These are phyloP conservation scores for Zaprionus lachaisei DNA, from an alignment of 1,140 invertebrate genomes.

Conservation along the genomic window DNA sequence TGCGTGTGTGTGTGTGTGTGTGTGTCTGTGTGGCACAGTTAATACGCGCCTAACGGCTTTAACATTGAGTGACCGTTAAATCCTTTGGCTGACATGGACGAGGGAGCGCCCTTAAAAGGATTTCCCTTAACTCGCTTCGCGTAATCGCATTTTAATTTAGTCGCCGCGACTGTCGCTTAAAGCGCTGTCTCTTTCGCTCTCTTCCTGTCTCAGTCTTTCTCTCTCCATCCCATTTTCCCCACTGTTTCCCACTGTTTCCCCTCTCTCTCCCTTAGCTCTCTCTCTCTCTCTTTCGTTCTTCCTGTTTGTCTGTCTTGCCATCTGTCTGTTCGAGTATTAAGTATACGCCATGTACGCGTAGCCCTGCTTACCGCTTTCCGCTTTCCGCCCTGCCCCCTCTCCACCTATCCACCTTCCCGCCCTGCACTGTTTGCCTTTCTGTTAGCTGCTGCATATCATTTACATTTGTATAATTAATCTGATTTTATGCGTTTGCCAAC, in stretches of 20 bases:
- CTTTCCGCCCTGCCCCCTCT: too few relatives aligned
- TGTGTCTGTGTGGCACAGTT: background rate
- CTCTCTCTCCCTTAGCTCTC: background rate
- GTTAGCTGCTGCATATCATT: slow-evolving; percentile 27
- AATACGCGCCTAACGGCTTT: slow-evolving; percentile 6
- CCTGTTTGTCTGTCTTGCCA: slow-evolving; percentile 3
- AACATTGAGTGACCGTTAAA: slow-evolving; percentile 10
- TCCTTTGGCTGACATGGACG: slow-evolving; percentile 6
- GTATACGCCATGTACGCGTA: slow-evolving; percentile 30
- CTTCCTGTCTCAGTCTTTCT: background rate
- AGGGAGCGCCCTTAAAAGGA: background rate
- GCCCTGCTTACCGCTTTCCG: background rate
- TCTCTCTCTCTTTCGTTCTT: background rate
- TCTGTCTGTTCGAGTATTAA: slow-evolving; percentile 18
- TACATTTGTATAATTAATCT: slow-evolving; percentile 68
- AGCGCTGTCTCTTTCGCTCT: background rate
- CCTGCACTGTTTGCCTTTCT: slow-evolving; percentile 5
- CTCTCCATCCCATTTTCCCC: background rate
- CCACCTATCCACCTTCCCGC: background rate
- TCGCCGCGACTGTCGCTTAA: background rate
- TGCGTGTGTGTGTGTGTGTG: background rate
- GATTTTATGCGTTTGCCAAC: slow-evolving; percentile 57
- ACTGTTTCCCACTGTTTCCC: background rate
- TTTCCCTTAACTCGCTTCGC: background rate
- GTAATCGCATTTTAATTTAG: slow-evolving; percentile 17